Conservation (phyloP, 37 sponge, comb jelly and placozoan genomes). For the Petrosia ficiformis region DNA sequence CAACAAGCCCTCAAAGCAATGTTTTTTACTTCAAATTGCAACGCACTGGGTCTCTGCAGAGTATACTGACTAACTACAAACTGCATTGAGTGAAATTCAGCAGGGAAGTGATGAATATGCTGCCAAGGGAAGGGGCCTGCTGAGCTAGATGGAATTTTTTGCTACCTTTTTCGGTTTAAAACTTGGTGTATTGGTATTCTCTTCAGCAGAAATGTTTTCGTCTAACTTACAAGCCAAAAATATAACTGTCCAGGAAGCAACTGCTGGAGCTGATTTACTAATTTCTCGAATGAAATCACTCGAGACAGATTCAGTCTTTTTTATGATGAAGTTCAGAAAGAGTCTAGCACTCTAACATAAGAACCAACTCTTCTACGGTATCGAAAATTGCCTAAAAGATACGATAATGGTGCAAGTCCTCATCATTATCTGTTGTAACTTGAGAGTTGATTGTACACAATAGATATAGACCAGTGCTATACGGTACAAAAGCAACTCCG, state of each 20-base stretch:
- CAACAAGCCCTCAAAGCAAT: slow-evolving; percentile 5
- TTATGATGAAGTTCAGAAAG: slow-evolving; percentile 25
- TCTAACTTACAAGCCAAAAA: slow-evolving; percentile 61
- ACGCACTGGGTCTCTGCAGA: slow-evolving; percentile 33
- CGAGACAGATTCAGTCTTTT: slow-evolving; percentile 36
- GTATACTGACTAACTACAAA: slow-evolving; percentile 39
- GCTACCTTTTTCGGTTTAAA: slow-evolving; percentile 55
- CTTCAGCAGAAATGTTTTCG: slow-evolving; percentile 60
- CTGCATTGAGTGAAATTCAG: slow-evolving; percentile 34
- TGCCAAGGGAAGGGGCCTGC: slow-evolving; percentile 56
- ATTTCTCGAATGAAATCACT: slow-evolving; percentile 32
- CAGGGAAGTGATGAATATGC: slow-evolving; percentile 61
- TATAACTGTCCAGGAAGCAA: slow-evolving; percentile 52
- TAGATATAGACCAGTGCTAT: too few species aligned
- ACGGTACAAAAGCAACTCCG: too few species aligned
- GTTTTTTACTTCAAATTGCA: slow-evolving; percentile 2
- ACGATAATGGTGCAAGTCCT: slow-evolving; percentile 43
- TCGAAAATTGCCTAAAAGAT: slow-evolving; percentile 47
- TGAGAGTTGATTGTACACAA: too few species aligned
- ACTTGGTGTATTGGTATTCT: slow-evolving; percentile 37
- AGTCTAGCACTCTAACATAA: slow-evolving; percentile 15
- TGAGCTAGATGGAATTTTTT: slow-evolving; percentile 46
- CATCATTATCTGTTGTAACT: not conserved
- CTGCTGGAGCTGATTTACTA: slow-evolving; percentile 34
- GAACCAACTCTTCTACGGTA: slow-evolving; percentile 28